Percentiles rank a stretch among this genome's conserved stretches.
These are phyloP conservation scores for Sialis fuliginosa DNA, from an alignment of 2,888 invertebrate genomes.

Conservation along the genomic window DNA sequence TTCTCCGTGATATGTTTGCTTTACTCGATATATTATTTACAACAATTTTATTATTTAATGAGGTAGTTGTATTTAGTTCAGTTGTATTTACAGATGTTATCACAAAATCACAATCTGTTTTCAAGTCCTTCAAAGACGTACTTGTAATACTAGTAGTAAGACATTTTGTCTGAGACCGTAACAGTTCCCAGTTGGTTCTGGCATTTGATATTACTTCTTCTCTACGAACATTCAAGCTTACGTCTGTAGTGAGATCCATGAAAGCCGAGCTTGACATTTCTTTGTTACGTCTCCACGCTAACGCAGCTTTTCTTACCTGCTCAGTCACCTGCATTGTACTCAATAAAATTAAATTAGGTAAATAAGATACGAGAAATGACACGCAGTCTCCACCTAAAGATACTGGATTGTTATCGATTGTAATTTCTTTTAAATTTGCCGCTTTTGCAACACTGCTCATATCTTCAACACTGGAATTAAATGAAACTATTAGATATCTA, in stretches of 20 bases:
- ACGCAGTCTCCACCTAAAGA: conserved; percentile 65
- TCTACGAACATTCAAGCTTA: conserved; percentile 39
- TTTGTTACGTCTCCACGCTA: conserved; percentile 64
- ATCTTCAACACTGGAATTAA: conserved; percentile 54
- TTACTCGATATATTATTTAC: conserved; percentile 26
- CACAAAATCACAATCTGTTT: conserved; percentile 24
- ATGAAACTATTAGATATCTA: not conserved
- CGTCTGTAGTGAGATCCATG: conserved; percentile 40
- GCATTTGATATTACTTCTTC: conserved; percentile 75
- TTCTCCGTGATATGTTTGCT: conserved; percentile 33
- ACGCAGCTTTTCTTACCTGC: conserved; percentile 57
- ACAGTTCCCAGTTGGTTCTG: conserved; percentile 70
- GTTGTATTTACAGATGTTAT: conserved; percentile 21
- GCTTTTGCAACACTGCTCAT: conserved; percentile 69
- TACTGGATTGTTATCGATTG: conserved; percentile 74
- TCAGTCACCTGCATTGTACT: conserved; percentile 68
- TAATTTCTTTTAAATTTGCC: conserved; percentile 58
- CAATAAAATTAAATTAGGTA: conserved; percentile 52
- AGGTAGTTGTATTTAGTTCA: conserved; percentile 11
- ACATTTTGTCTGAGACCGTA: conserved; percentile 50
- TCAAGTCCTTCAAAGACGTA: conserved; percentile 18
- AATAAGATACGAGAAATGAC: conserved; percentile 63
- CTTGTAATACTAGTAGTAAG: conserved; percentile 22
- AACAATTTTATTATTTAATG: conserved; percentile 12
- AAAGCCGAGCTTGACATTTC: conserved; percentile 52